These are phyloP conservation scores for Argyresthia goedartella DNA, from an alignment of 2,888 invertebrate genomes.

Conservation along the genomic window DNA sequence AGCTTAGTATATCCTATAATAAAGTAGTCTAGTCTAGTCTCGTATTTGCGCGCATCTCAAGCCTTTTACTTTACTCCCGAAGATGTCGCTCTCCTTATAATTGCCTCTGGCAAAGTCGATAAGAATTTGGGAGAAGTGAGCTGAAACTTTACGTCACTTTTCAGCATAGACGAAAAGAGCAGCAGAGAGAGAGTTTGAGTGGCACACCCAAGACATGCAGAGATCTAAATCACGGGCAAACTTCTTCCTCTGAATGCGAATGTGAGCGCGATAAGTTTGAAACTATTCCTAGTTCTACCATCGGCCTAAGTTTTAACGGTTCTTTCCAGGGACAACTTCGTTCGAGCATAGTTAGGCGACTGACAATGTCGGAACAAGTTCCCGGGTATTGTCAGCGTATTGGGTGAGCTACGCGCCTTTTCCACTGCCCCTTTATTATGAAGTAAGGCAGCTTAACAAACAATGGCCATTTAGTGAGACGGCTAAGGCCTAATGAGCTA, in stretches of 20 bases:
- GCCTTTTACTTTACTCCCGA: too few species aligned
- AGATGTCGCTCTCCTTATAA: too few species aligned
- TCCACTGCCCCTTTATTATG: conserved; percentile 47
- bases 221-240: conserved; percentile 7
- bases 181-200: too few species aligned
- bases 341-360: conserved; percentile 23
- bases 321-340: conserved; percentile 17
- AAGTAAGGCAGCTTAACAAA: conserved; percentile 48
- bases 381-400: conserved; percentile 29
- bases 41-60: too few species aligned
- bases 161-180: background rate
- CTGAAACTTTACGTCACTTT: too few species aligned
- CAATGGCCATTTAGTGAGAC: conserved; percentile 42
- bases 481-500: conserved; percentile 59
- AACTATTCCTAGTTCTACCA: conserved; percentile 22
- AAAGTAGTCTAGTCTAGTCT: too few species aligned
- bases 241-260: conserved; percentile 25
- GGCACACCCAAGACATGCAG: too few species aligned
- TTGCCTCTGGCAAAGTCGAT: too few species aligned
- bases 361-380: conserved; percentile 26
- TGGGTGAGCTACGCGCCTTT: background rate
- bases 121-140: conserved; percentile 11
- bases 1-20: too few species aligned
- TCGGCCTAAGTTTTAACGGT: conserved; percentile 25
- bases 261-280: conserved; percentile 35